Evolutionary conservation across 1,140 invertebrate genomes (phyloP), one percentile per base, ranked within the genome.

Genomic region (Solenopsis fugax): DNA sequence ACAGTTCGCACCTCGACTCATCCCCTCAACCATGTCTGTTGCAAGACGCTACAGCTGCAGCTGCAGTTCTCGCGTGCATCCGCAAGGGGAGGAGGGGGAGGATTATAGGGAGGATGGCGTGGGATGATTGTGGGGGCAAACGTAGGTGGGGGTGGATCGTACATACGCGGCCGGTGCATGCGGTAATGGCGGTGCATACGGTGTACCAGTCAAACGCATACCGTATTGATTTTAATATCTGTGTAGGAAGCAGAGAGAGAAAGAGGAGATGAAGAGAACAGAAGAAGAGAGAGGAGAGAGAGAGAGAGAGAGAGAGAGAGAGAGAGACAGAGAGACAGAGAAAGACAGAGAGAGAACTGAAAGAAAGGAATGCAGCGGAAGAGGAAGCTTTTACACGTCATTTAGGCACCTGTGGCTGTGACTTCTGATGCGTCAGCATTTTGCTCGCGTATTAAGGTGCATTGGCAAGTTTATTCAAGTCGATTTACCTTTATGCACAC

Each of bases 171-270:
- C 88, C 48, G 29, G 45, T 78, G 86, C 50, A 84, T 85, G 89
- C 71, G 81, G 87, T 90, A 90, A 93, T 92, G 91, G 91, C 90
- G 88, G 78, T 75, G 88, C 91, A 87, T 89, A 88, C 88, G 65
- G 89, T 87, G 78, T 89, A 90, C 90, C 91, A 93, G 91, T 93
- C 93, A 93, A 93, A 93, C 92, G 89, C 91, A 93, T 92, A 93
- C 91, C 89, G 93, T 93, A 93, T 93, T 90, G 93, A 93, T 93
- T 93, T 93, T 93, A 93, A 93, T 92, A 92, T 91, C 88, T 45
- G 85, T 78, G 87, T 87, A 85, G 82, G 50, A 84, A 89, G 84
- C 75, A 86, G 72, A 82, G 67, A 89, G 87, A 60, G 12, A 50
- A 54, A 34, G 16, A 58, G 45, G 6, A 37, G 29, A n/a, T 12